Base-by-base conservation (phyloP, 2,113 vertebrate genomes). In the Tor tambroides region DNA sequence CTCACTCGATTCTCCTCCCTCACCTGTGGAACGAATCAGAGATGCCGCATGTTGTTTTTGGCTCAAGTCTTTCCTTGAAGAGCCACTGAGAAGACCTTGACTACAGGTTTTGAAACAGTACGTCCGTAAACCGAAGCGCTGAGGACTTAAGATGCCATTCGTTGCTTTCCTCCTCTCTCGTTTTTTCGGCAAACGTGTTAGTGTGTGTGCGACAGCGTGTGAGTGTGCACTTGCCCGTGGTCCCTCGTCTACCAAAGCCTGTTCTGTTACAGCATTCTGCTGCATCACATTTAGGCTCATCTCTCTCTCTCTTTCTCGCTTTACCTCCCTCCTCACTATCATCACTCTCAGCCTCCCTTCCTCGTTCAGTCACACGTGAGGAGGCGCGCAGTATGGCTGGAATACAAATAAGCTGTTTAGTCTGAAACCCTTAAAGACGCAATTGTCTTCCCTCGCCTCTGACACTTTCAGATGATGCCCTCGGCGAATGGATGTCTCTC, bases 391-490 rank as follows among this genome's bases (percentile, higher is more conserved):
- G 85, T 88, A 90, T 90, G 93, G 87, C 89, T 65, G 43, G 95
- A 94, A 95, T 95, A 94, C 94, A 94, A 95, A 95, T 95, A 89
- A 91, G 93, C 84, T 91, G 81, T 93, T 88, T 87, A 90, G 80
- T 83, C 85, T 83, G 80, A 89, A 89, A 91, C 87, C 86, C 92
- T 95, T 94, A 95, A 95, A 94, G 92, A 94, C 86, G 63, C 89
- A 91, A 93, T 94, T 95, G 94, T 95, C 63, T 71, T 89, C 89
- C 90, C 89, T 90, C 65, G 38, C 86, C 72, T 91, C 87, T 74
- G 71, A 41, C 35, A 41, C 35, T 74, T 74, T 59, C 30, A 56
- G 76, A 54, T 79, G 76, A 17, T 30, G 26, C 28, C 4, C 15
- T 30, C 8, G 19, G 77, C 10, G 11, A 80, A n/a, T 38, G 19